Evolutionary conservation across 1,140 invertebrate genomes (phyloP).

Genomic region (Diploscapter pachys): DNA sequence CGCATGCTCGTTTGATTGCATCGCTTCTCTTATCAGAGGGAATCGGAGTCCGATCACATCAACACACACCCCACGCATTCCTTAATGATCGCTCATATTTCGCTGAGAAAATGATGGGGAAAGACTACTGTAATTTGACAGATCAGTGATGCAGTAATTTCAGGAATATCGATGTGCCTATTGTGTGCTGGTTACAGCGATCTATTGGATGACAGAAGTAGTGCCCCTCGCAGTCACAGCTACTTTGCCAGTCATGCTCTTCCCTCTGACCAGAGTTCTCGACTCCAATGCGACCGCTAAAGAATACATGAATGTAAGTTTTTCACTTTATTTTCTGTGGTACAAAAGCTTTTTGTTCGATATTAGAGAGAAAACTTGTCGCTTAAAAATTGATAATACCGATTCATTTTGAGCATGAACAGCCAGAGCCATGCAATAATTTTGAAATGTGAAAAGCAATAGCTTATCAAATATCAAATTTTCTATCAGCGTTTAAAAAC

Average conservation of each 20-base stretch:
- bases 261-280: constrained; percentile 60
- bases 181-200: constrained; percentile 57
- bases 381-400: no score
- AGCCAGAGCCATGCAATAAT: no score
- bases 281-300: constrained; percentile 39
- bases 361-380: no score
- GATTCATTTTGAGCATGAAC: no score
- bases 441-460: no score
- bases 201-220: constrained; percentile 62
- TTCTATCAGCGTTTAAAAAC: no score
- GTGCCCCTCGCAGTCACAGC: constrained; percentile 63
- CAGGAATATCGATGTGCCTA: constrained; percentile 52
- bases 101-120: neutral
- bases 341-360: no score
- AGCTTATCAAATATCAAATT: no score
- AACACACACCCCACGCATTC: neutral
- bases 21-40: neutral
- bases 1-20: neutral
- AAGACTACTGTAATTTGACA: neutral
- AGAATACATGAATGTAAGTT: constrained; percentile 37
- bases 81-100: neutral
- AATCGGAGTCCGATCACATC: neutral
- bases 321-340: constrained; percentile 4
- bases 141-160: neutral
- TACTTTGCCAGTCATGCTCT: constrained; percentile 61